phyloP scores from a whole-genome alignment of 2,888 invertebrate genomes.

The Polymixis lichenea region DNA sequence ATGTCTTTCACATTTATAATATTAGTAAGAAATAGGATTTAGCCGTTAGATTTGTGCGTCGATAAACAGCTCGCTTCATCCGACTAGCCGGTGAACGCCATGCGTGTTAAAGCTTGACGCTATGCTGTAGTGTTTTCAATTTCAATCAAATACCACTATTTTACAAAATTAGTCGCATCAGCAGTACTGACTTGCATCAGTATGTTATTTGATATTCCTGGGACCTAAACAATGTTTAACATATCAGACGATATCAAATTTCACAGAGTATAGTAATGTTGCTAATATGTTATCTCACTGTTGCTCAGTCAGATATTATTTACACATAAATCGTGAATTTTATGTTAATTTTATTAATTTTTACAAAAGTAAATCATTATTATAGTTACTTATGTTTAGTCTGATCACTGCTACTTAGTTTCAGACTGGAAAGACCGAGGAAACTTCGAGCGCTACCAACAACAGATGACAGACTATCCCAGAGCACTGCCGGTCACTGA shows the following conservation, averaged over 20 bases:
- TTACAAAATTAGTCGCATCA: neutral
- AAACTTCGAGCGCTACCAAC: constrained; percentile 79
- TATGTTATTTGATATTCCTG: constrained; percentile 26
- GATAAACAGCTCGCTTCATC: neutral
- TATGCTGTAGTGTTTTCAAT: neutral
- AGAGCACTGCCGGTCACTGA: constrained; percentile 88
- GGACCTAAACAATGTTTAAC: neutral
- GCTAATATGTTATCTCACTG: neutral
- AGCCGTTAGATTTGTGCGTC: neutral
- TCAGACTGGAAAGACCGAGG: constrained; percentile 81
- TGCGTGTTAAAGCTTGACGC: neutral
- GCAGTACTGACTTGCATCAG: neutral
- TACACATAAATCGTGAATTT: neutral
- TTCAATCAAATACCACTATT: neutral
- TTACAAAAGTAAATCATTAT: neutral
- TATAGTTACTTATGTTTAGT: neutral
- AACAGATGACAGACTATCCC: constrained; percentile 78
- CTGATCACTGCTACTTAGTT: constrained; percentile 53
- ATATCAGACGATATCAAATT: constrained; percentile 28
- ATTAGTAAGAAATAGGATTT: neutral
- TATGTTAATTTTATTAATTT: neutral
- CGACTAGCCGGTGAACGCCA: neutral
- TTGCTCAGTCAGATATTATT: neutral
- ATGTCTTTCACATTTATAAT: too few species aligned
- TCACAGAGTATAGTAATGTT: constrained; percentile 1